Base-by-base conservation (phyloP, 2,888 invertebrate genomes). In the Cryptophagus acutangulus region DNA sequence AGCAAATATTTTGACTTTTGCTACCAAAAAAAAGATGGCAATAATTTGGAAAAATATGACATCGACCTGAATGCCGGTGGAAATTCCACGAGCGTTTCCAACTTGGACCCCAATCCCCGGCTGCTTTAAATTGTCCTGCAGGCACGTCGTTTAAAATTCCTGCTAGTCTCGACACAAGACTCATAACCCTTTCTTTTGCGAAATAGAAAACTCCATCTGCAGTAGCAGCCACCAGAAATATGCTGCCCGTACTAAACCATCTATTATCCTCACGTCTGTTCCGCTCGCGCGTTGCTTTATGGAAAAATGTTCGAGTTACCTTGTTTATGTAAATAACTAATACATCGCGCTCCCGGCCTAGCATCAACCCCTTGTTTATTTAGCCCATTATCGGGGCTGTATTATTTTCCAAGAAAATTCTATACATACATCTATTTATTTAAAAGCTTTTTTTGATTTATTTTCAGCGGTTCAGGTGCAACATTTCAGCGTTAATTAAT, bases 131-230 rank as follows among this genome's bases (percentile, higher is more conserved):
- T 52, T 52, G 55, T 57, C 55, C 52, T 51, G 42, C 47, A 52
- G 51, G 49, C 52, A 52, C 44, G 52, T 53, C 54, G 54, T 57
- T 53, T 51, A 51, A 52, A 59, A 57, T 59, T 59, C 55, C 50
- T 37, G 40, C 36, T 34, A 35, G 45, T 40, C 45, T 38, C 45
- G 45, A 41, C 45, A n/a, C n/a, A 41, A 45, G 41, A 45, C 45
- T 45, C 45, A 41, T 41, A 45, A 41, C 31, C 33, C 10, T 25
- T 20, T 20, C 9, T 6, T 10, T 12, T 8, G 10, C 36, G 38
- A 40, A 38, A 38, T 34, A 45, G 45, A 45, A 41, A 35, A 41
- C 20, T 30, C 24, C 18, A 17, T 31, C 8, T 39, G 26, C 34
- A 33, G 38, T 31, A 17, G 43, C 39, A 30, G 30, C 8, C 24